Evolutionary conservation across 2,113 vertebrate genomes (phyloP), one percentile per base, ranked within the genome.

Genomic region (Mastomys natalensis): DNA sequence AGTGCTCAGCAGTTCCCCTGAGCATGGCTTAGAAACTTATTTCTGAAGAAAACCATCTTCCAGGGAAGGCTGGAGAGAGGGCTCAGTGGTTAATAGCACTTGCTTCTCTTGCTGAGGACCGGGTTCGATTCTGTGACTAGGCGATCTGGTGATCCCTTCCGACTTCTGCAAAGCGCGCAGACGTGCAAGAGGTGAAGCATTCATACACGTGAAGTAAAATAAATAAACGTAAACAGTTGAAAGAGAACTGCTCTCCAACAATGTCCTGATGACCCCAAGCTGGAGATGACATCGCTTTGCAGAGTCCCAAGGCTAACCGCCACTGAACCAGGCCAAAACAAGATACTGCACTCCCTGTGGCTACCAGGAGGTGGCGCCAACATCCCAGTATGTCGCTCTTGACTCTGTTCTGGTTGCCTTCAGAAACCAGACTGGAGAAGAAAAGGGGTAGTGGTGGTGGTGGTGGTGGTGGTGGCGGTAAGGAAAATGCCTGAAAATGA

Each of bases 331-430:
- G 70, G 40, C 31, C 2, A 53, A 90, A 84, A 60, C 0, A 34
- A 29, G 76, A 80, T 55, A n/a, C n/a, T 93, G 82, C 90, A 95
- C 10, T 98, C 86, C 90, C 51, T 40, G 5, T n/a, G 19, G 3
- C 7, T 7, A 86, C 95, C 97, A 93, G 89, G 0, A 97, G 97
- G 80, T 97, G 97, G 93, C 96, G 76, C 73, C 55, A 90, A 58
- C 78, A 87, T 31, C 48, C 62, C 40, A 68, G 24, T 0, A 5
- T 62, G 73, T 76, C 37, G 68, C 22, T 22, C 58, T n/a, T 10
- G 12, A 34, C 19, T 66, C 4, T 1, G 7, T 9, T 21, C 9
- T 19, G 37, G 48, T 24, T 55, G 34, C 17, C 15, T 19, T 26
- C 24, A 43, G 5, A 77, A 51, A 51, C 77, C 0, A 7, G 26